Evolutionary conservation across 2,113 vertebrate species (phyloP), one percentile per base, ranked within the genome.

Genomic region (Neogale vison): DNA sequence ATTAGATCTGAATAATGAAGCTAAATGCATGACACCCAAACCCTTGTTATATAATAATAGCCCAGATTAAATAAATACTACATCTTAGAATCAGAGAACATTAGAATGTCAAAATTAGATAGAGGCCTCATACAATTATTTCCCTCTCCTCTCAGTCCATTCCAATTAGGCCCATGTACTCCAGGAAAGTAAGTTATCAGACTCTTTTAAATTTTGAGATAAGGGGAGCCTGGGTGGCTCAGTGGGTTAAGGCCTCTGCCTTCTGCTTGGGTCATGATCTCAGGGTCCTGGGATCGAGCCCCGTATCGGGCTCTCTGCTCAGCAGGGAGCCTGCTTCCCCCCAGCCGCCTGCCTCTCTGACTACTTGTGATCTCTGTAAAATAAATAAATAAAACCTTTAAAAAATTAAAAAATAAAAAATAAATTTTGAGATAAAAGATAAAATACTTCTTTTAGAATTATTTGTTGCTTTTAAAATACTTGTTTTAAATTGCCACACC

Each of bases 361-460:
- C 45, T 47, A 47, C 45, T 47, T 47, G 45, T 47, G 45, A 47
- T 47, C 45, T 47, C 45, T 47, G 45, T 47, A 47, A 47, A 47
- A 47, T 47, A 47, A 47, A 47, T 47, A 47, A 47, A 47, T 47
- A 47, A 47, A 47, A 47, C 10, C 45, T 47, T 47, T 11, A 11
- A 47, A 47, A 47, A 47, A 47, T 47, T 2, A 47, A 47, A 47
- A 47, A 47, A 47, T 47, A 11, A 47, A 47, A 45, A 45, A 45
- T 45, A 95, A 59, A 83, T 84, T 96, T 36, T 88, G 77, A 95
- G 79, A 91, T 31, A 87, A 63, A 63, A 92, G 26, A 90, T 52
- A 55, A 93, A 97, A 90, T 76, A 65, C n/a, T 84, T 87, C 42
- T 89, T 95, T 74, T 55, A 90, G 79, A 93, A 77, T 72, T 88